Evolutionary conservation across 2,797 vertebrate genomes (phyloP), one percentile per base, ranked within the genome.

Genomic region (Gambusia yucatana): DNA sequence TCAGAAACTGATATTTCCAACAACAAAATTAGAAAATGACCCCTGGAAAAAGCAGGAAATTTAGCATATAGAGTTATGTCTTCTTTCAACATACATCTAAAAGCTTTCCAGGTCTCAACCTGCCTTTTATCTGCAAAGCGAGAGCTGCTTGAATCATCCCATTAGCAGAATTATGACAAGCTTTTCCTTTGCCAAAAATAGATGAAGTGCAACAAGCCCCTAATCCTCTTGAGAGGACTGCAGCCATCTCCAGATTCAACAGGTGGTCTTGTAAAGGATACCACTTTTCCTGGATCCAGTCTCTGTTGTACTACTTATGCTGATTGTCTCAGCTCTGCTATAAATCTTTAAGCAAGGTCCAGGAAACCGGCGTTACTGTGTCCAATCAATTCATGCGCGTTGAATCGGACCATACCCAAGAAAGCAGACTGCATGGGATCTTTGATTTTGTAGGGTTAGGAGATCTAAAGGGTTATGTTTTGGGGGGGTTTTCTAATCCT

Each of bases 181-280:
- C 79, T 59, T 36, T 55, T 43, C 25, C 25, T 7, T 55, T 86
- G 84, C 88, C 86, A 91, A 82, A 89, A 87, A 86, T 77, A 88
- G 86, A 89, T 73, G 46, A 80, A 86, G 74, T 39, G 72, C 83
- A 87, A 89, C 85, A 84, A 83, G 88, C 82, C 75, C 72, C 74
- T 88, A 87, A 90, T 90, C 84, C 84, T 76, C 79, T 76, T 86
- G 83, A 90, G 82, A 91, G 81, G 81, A 80, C 55, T 74, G 74
- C 80, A 75, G 43, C 78, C 72, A 72, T 87, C 59, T 86, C 78
- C 81, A 84, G 75, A 82, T 88, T 77, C 86, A 91, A 91, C 92
- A 92, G 91, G 88, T 93, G 93, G 83, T 78, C 87, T 80, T 91
- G 88, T 91, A 89, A 92, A 91, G 83, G 78, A 85, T 81, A 88